A percentile compares a stretch with the other conserved stretches of the same genome.
Evolutionary conservation across 2,113 vertebrate genomes (phyloP).

Genomic region (Malurus elegans): DNA sequence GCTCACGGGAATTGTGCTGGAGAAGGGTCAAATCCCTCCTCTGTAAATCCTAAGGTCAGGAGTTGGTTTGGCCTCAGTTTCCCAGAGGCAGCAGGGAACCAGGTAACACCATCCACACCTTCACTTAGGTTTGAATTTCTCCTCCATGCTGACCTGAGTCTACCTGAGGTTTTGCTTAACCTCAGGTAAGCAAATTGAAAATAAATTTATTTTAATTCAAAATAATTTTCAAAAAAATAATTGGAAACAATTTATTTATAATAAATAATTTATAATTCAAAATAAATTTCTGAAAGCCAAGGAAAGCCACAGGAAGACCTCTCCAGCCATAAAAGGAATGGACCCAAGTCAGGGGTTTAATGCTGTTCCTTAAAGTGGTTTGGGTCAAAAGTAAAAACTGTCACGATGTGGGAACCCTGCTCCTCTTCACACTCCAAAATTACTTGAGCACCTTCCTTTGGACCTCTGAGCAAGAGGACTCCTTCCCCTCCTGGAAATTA

Average conservation of each 20-base stretch:
- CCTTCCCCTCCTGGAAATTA: not conserved
- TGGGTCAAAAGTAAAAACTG: not conserved
- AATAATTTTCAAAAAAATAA: not conserved
- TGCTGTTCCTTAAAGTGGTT: not conserved
- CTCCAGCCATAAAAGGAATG: not conserved
- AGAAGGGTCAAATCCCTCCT: not conserved
- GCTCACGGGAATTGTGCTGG: not conserved
- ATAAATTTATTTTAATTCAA: not conserved
- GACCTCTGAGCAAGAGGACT: not conserved
- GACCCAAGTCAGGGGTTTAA: not conserved
- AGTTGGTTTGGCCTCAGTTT: not conserved
- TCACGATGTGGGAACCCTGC: not conserved
- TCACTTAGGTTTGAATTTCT: not conserved
- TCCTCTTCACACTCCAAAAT: not conserved
- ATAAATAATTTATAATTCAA: not conserved
- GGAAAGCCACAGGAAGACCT: not conserved
- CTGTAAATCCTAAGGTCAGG: not conserved
- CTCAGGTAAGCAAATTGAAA: too few species aligned
- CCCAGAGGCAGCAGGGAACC: not conserved
- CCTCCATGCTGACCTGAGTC: accelerated
- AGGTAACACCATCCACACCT: not conserved
- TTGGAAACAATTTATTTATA: too few species aligned
- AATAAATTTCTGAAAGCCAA: not conserved
- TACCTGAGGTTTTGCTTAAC: not conserved
- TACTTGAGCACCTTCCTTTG: not conserved